Evolutionary conservation across 2,113 vertebrate genomes (phyloP).

Genomic region (Brachirus orientalis): DNA sequence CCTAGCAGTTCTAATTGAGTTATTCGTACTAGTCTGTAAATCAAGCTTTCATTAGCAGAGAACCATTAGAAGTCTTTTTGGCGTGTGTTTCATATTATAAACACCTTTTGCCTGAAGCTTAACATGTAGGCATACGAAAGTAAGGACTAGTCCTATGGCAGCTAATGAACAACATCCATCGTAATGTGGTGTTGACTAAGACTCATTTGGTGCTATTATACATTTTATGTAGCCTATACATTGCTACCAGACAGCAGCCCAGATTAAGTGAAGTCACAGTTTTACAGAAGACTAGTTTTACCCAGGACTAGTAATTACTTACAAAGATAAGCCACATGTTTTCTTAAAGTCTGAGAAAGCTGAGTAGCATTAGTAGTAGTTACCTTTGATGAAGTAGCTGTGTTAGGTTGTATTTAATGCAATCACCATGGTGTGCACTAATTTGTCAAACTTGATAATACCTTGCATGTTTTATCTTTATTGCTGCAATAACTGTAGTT

Average conservation of each 20-base stretch:
- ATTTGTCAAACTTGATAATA: no score
- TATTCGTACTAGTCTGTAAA: conserved; percentile 64
- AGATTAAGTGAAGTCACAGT: conserved; percentile 10
- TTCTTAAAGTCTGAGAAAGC: no score
- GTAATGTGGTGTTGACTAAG: conserved; percentile 11
- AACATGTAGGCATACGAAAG: conserved; percentile 26
- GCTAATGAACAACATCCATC: conserved; percentile 42
- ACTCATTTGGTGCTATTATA: conserved; percentile 15
- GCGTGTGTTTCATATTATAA: conserved; percentile 31
- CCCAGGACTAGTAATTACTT: no score
- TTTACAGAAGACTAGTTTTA: neutral
- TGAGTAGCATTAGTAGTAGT: no score
- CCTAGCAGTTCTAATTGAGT: conserved; percentile 66
- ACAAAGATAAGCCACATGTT: no score
- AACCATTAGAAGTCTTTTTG: conserved; percentile 41
- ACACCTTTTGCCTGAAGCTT: conserved; percentile 15
- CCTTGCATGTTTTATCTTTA: no score
- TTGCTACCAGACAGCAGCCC: neutral
- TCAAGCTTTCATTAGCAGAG: conserved; percentile 45
- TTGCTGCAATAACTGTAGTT: no score
- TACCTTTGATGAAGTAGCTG: no score
- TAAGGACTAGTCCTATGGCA: conserved; percentile 27
- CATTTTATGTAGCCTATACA: conserved; percentile 21
- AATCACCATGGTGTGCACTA: no score
- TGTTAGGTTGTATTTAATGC: no score